These are phyloP conservation scores for Alauda arvensis DNA, from an alignment of 2,797 vertebrate species.

Conservation along the genomic window DNA sequence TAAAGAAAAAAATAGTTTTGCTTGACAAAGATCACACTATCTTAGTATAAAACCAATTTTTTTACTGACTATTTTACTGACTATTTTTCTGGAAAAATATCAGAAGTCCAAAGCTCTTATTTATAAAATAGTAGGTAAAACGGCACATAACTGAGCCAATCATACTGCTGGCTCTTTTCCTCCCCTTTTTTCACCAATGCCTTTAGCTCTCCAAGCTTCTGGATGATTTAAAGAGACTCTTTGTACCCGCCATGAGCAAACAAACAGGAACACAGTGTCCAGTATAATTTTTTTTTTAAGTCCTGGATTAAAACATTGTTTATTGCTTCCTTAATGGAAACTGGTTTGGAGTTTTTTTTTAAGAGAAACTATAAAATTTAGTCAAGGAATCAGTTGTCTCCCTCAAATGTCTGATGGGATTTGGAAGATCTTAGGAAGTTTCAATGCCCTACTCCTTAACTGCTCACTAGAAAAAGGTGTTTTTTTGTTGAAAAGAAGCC, in stretches of 20 bases:
- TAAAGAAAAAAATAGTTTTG: background rate
- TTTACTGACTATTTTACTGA: background rate
- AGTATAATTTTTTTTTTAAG: background rate
- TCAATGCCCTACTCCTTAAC: background rate
- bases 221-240: constrained; percentile 12
- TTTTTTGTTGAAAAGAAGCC: background rate
- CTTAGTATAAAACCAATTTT: background rate
- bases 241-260: constrained; percentile 52
- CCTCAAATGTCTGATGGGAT: background rate
- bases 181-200: constrained; percentile 64
- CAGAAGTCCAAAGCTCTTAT: constrained; percentile 36
- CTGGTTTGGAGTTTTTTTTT: background rate
- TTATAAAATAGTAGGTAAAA: background rate
- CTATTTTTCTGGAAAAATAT: constrained; percentile 7
- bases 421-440: background rate
- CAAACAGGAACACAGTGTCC: background rate
- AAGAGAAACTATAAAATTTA: background rate
- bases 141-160: constrained; percentile 10
- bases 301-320: background rate
- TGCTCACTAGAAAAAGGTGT: background rate
- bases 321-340: background rate
- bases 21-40: background rate
- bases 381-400: background rate
- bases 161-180: constrained; percentile 30
- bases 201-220: constrained; percentile 33